These are phyloP conservation scores for Rhinoderma darwinii DNA, from an alignment of 2,113 vertebrate species.

Conservation along the genomic window DNA sequence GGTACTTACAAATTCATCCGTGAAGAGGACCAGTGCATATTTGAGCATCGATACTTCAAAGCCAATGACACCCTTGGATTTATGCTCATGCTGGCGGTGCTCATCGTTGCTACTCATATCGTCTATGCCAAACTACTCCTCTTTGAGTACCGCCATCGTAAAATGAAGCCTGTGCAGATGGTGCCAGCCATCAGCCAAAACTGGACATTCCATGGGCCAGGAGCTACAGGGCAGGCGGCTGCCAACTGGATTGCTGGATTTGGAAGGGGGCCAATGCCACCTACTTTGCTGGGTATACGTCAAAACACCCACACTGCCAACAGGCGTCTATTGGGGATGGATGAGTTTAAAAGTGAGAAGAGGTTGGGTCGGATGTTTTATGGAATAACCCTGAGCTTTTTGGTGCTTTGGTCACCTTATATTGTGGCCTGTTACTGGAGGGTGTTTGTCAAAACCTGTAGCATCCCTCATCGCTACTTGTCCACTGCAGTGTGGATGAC, in stretches of 20 bases:
- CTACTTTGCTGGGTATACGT: slow-evolving; percentile 90
- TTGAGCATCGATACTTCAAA: slow-evolving; percentile 94
- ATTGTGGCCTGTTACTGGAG: slow-evolving; percentile 95
- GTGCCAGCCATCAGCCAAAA: slow-evolving; percentile 95
- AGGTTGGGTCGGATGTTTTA: slow-evolving; percentile 95
- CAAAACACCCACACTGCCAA: slow-evolving; percentile 91
- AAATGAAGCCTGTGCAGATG: slow-evolving; percentile 94
- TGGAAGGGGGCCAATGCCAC: slow-evolving; percentile 91
- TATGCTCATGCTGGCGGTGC: slow-evolving; percentile 93
- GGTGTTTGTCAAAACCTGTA: slow-evolving; percentile 89
- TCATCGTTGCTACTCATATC: slow-evolving; percentile 89
- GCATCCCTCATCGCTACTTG: slow-evolving; percentile 87
- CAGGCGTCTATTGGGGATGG: slow-evolving; percentile 90
- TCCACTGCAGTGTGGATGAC: slow-evolving; percentile 95
- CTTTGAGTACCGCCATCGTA: slow-evolving; percentile 92
- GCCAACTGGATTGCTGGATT: slow-evolving; percentile 96
- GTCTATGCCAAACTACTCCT: slow-evolving; percentile 93
- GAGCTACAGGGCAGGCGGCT: slow-evolving; percentile 91
- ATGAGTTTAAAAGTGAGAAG: slow-evolving; percentile 91
- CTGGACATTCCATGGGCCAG: slow-evolving; percentile 95
- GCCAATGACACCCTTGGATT: slow-evolving; percentile 94
- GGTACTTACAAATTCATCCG: slow-evolving; percentile 94
- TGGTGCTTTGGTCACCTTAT: slow-evolving; percentile 93
- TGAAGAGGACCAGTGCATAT: slow-evolving; percentile 94
- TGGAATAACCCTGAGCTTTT: slow-evolving; percentile 89